Conservation (phyloP, 2,113 vertebrate genomes). For the Tetrao urogallus region DNA sequence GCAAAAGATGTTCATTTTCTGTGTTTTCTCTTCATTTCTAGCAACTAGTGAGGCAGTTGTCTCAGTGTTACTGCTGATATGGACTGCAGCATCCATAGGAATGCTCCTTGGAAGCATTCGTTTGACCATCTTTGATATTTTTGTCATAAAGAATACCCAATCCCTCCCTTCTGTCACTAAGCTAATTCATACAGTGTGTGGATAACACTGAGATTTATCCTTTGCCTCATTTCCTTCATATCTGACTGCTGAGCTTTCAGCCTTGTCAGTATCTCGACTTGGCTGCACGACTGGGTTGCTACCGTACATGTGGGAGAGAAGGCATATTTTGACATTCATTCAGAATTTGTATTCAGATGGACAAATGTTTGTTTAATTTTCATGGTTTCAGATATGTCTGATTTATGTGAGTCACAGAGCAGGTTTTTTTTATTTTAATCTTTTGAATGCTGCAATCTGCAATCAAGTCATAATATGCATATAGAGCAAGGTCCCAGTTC, state of each 20-base stretch:
- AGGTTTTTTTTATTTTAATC: background rate
- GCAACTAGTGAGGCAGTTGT: background rate
- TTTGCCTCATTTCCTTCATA: background rate
- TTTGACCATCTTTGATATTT: conserved; percentile 26
- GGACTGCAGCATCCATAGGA: accelerated
- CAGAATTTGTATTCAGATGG: background rate
- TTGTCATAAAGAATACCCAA: background rate
- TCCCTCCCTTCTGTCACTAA: background rate
- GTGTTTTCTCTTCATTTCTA: background rate
- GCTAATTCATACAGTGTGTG: background rate
- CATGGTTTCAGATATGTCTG: background rate
- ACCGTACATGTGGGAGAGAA: background rate
- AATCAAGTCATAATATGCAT: background rate
- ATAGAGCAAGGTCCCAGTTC: background rate
- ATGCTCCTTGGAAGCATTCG: conserved; percentile 11
- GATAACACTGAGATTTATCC: background rate
- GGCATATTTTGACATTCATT: background rate
- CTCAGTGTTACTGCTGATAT: background rate
- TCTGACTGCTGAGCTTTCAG: conserved; percentile 1
- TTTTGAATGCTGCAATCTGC: background rate
- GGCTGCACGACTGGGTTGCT: background rate
- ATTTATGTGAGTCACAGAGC: background rate
- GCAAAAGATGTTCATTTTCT: background rate
- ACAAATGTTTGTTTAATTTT: background rate
- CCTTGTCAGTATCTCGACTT: background rate